phyloP scores from a whole-genome alignment of 2,888 invertebrate species.

The Drosophila colorata region DNA sequence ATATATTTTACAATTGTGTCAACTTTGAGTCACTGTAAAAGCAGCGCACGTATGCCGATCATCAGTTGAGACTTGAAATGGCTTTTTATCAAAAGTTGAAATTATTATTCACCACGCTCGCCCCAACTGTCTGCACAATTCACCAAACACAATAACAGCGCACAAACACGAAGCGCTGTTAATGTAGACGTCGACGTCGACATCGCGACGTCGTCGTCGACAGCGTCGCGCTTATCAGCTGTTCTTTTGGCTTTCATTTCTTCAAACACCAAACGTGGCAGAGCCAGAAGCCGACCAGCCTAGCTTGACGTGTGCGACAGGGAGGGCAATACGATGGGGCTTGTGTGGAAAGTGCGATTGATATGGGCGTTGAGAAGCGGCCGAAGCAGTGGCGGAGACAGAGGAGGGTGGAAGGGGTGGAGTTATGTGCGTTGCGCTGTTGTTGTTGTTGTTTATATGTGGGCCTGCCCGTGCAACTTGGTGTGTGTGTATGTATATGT shows the following conservation, averaged over 20 bases:
- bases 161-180: conserved; percentile 2
- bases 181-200: conserved; percentile 7
- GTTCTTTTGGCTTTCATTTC: conserved; percentile 62
- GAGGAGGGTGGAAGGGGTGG: background rate
- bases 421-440: background rate
- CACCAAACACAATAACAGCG: background rate
- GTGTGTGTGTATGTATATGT: conserved; percentile 9
- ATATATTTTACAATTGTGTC: background rate
- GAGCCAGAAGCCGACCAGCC: conserved; percentile 25
- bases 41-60: conserved; percentile 13
- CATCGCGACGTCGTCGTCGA: conserved; percentile 6
- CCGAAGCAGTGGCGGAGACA: background rate
- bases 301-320: conserved; percentile 20
- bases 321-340: conserved; percentile 14
- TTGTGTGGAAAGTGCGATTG: conserved; percentile 25
- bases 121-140: conserved; percentile 1
- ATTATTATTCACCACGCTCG: conserved; percentile 38
- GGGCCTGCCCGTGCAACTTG: background rate
- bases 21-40: conserved; percentile 4
- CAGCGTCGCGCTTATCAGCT: conserved; percentile 61
- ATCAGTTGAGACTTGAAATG: background rate
- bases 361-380: conserved; percentile 6
- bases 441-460: background rate
- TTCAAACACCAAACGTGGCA: conserved; percentile 53
- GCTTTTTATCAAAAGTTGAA: conserved; percentile 13